Evolutionary conservation across 2,888 invertebrate genomes (phyloP).

Genomic region (Rotaria magnacalcarata): DNA sequence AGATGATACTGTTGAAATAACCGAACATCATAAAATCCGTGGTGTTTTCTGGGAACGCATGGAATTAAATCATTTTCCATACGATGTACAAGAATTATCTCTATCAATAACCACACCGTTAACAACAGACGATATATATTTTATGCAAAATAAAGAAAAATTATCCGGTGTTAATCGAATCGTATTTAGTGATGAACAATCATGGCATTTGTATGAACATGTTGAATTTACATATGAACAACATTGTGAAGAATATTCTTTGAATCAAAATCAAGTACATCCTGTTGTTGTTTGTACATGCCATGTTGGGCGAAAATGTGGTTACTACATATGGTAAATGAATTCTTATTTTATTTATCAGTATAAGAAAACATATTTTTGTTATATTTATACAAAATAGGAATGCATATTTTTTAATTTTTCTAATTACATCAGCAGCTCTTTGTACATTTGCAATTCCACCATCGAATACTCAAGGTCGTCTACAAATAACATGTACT

Average conservation of each 20-base stretch:
- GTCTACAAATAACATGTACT: conserved; percentile 17
- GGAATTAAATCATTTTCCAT: conserved; percentile 31
- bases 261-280: not conserved
- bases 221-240: not conserved
- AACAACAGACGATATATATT: not conserved
- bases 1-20: not conserved
- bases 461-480: not conserved
- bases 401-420: conserved; percentile 34
- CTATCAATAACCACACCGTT: not conserved
- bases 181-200: conserved; percentile 8
- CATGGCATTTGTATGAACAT: conserved; percentile 32
- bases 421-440: not conserved
- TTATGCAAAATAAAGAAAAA: not conserved
- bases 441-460: conserved; percentile 33
- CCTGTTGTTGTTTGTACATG: not conserved
- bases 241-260: conserved; percentile 21
- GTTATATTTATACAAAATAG: not conserved
- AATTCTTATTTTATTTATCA: no score
- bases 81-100: conserved; percentile 17
- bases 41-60: conserved; percentile 19
- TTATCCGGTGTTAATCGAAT: conserved; percentile 9
- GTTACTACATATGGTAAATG: conserved; percentile 4
- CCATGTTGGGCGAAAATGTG: conserved; percentile 9
- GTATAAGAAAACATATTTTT: not conserved
- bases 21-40: not conserved